Evolutionary conservation across 1,140 invertebrate species (phyloP), one percentile per base, ranked within the genome.

Genomic region (Metaphire vulgaris): DNA sequence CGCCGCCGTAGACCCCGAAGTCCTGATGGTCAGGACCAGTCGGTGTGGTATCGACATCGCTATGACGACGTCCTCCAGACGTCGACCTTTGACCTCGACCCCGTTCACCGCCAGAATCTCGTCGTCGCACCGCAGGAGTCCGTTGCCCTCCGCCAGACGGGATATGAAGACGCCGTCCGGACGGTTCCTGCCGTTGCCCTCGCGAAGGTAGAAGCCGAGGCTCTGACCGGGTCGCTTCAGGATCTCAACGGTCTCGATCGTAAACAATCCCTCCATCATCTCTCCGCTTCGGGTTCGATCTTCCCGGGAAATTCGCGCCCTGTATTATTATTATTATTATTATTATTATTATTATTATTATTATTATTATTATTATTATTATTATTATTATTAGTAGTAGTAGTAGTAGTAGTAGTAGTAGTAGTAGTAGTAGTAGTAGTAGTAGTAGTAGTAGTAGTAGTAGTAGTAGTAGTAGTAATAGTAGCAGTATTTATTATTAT

Each of bases 141-240:
- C 96, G 83, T 95, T 97, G 71, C 86, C 85, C 74, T 85, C 84
- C 21, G 96, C 97, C 87, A 99, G 98, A 83, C 97, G 90, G 0
- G 96, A 98, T 85, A 99, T 98, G 88, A 99, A 99, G 75, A 99
- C 96, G 32, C 97, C 97, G 84, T 97, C 95, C 66, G 91, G 91
- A 69, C 94, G 90, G 82, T 97, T 93, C 41, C 93, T 90, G 1
- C 96, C 97, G 83, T 98, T 96, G 29, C 96, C 96, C 72, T 98
- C 96, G 33, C 97, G 89, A 82, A 99, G 97, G 84, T 99, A 99
- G 74, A 99, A 90, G 66, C 97, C 97, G 72, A 99, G 88, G 12
- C 96, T 98, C 88, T 99, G 97, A 30, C 97, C 97, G 0, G 97
- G 97, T 81, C 97, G 90, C 88, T 99, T 99, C 77, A 99, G 96